These are phyloP conservation scores for Harpagifer antarcticus DNA, from an alignment of 2,797 vertebrate species.

Conservation along the genomic window DNA sequence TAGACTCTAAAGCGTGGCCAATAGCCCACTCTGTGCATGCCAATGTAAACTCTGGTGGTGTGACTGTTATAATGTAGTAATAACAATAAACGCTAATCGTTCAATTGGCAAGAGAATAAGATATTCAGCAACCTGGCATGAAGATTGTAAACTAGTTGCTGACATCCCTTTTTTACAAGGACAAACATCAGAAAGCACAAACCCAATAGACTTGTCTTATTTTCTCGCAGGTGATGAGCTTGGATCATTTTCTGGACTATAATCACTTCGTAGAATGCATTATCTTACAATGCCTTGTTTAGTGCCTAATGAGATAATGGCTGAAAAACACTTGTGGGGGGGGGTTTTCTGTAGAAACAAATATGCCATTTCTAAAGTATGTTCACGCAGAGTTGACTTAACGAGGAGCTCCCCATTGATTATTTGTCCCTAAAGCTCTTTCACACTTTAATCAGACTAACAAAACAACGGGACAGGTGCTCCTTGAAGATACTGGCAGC, in stretches of 20 bases:
- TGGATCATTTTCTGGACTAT: constrained; percentile 28
- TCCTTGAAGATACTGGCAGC: constrained; percentile 82
- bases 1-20: constrained; percentile 39
- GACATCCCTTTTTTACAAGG: neutral
- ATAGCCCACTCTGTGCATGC: constrained; percentile 7
- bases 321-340: constrained; percentile 46
- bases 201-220: constrained; percentile 5
- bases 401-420: constrained; percentile 71
- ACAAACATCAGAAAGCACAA: constrained; percentile 1
- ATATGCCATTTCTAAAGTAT: constrained; percentile 69
- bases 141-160: neutral
- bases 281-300: constrained; percentile 27
- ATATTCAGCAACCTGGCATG: neutral
- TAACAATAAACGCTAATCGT: constrained; percentile 19
- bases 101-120: neutral
- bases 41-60: constrained; percentile 25
- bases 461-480: constrained; percentile 82
- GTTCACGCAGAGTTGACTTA: constrained; percentile 75
- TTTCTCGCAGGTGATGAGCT: constrained; percentile 17
- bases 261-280: constrained; percentile 27
- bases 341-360: constrained; percentile 61
- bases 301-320: constrained; percentile 66
- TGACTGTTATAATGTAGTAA: constrained; percentile 29
- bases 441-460: constrained; percentile 82
- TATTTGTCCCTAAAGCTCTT: constrained; percentile 71